These are phyloP conservation scores for Phyllostomus hastatus DNA, from an alignment of 2,113 vertebrate genomes.

Conservation along the genomic window DNA sequence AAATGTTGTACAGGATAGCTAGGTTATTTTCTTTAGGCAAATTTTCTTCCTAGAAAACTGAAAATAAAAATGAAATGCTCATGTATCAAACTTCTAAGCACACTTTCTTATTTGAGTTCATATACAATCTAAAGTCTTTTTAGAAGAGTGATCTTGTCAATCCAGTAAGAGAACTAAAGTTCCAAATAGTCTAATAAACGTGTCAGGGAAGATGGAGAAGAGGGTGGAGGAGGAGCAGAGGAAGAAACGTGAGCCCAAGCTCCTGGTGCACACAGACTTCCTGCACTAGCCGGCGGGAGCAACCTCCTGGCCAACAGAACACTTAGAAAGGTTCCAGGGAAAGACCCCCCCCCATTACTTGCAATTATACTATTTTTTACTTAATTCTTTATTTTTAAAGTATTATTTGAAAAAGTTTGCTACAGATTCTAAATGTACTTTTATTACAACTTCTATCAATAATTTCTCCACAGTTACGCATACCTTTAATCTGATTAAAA, in stretches of 20 bases:
- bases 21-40: neutral
- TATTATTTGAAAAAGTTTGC: neutral
- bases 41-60: neutral
- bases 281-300: neutral
- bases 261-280: neutral
- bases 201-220: neutral
- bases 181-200: neutral
- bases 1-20: neutral
- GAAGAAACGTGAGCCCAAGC: neutral
- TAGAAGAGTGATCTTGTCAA: neutral
- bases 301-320: neutral
- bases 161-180: neutral
- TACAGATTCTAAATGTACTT: neutral
- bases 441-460: neutral
- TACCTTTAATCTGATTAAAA: neutral
- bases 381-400: neutral
- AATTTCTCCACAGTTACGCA: neutral
- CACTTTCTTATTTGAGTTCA: neutral
- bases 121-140: neutral
- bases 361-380: neutral
- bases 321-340: neutral
- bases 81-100: neutral
- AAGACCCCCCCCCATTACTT: neutral
- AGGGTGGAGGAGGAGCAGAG: neutral
- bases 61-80: neutral